A percentile compares a stretch with the other conserved stretches of the same genome.
phyloP scores from a whole-genome alignment of 2,113 vertebrate species.

The Balaeniceps rex region DNA sequence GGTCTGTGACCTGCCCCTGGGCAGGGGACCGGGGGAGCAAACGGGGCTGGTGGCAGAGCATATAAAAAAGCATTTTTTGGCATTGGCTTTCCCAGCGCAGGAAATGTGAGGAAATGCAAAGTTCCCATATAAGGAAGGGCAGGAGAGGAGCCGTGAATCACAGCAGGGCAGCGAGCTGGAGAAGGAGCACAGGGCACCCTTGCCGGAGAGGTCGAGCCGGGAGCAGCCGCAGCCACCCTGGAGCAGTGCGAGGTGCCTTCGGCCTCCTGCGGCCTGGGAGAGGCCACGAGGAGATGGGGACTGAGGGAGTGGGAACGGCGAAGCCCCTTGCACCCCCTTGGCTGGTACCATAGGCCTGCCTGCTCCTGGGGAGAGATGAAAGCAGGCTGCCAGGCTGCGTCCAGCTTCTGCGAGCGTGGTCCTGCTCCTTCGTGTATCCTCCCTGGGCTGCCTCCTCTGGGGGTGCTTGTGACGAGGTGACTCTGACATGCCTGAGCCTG shows the following conservation, averaged over 20 bases:
- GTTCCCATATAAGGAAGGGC: not conserved
- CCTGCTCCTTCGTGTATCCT: not conserved
- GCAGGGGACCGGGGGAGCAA: not conserved
- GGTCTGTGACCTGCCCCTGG: not conserved
- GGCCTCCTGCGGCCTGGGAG: not conserved
- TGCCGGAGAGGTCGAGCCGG: no score
- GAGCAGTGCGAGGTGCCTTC: not conserved
- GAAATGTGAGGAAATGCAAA: not conserved
- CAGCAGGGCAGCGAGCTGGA: not conserved
- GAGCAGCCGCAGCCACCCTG: not conserved
- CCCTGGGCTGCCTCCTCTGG: not conserved
- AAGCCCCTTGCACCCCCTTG: not conserved
- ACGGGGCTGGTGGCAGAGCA: not conserved
- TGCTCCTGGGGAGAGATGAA: not conserved
- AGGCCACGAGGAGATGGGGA: accelerated
- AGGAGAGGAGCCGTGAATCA: not conserved
- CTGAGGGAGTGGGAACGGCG: not conserved
- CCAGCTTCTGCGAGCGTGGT: not conserved
- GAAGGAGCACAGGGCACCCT: not conserved
- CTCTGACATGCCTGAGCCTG: not conserved
- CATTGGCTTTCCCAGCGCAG: not conserved
- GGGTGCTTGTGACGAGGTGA: not conserved
- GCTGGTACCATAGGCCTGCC: not conserved
- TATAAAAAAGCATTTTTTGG: not conserved
- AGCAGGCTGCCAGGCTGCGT: not conserved